Evolutionary conservation across 2,888 invertebrate species (phyloP).

Genomic region (Rotaria macrura): DNA sequence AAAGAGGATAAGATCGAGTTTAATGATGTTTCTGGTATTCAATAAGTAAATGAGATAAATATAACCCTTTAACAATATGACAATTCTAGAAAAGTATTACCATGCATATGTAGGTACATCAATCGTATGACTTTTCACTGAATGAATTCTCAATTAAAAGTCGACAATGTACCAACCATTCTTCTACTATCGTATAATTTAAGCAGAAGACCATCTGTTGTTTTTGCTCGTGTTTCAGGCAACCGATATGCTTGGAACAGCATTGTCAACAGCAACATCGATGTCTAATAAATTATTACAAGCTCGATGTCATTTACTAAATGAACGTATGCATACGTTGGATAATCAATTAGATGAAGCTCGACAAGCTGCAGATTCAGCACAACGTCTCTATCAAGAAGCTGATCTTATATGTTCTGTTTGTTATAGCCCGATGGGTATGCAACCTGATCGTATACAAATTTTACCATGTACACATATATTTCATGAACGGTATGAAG

Average conservation of each 20-base stretch:
- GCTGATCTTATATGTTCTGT: slow-evolving; percentile 70
- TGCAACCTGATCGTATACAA: slow-evolving; percentile 62
- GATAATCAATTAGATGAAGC: not conserved
- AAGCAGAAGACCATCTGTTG: too few species aligned
- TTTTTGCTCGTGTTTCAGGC: not conserved
- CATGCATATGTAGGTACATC: too few species aligned
- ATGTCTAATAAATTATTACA: slow-evolving; percentile 11
- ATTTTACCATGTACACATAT: slow-evolving; percentile 76
- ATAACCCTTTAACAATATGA: not conserved
- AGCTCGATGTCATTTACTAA: not conserved
- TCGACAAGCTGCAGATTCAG: not conserved
- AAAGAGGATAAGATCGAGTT: not conserved
- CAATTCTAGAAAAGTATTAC: not conserved
- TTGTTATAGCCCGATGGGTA: slow-evolving; percentile 65
- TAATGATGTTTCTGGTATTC: not conserved
- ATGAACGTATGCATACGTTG: not conserved
- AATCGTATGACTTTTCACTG: too few species aligned
- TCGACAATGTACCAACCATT: too few species aligned
- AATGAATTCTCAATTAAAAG: too few species aligned
- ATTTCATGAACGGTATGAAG: slow-evolving; percentile 55
- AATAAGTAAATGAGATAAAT: not conserved
- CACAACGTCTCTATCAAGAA: slow-evolving; percentile 57
- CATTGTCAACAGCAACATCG: not conserved
- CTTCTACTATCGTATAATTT: too few species aligned
- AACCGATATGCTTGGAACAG: not conserved